Evolutionary conservation across 2,888 invertebrate genomes (phyloP).

Genomic region (Temnothorax ravouxi): DNA sequence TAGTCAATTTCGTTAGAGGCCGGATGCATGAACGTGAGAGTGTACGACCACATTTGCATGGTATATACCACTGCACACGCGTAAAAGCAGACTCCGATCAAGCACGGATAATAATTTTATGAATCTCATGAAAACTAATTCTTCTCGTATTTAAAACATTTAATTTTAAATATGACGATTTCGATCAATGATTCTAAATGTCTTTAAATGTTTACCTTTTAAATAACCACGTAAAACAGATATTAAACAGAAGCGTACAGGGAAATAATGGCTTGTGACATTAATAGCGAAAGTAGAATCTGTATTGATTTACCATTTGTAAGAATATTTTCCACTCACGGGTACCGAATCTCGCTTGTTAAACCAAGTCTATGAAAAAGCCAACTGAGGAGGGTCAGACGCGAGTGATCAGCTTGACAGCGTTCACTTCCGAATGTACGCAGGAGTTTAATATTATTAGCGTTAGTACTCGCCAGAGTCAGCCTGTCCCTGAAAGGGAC

Average conservation of each 20-base stretch:
- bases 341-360: neutral
- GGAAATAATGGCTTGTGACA: neutral
- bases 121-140: slow-evolving; percentile 17
- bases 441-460: slow-evolving; percentile 63
- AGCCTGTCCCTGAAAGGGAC: slow-evolving; percentile 24
- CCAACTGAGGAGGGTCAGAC: neutral
- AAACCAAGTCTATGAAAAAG: neutral
- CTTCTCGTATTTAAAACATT: neutral
- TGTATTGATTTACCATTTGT: slow-evolving; percentile 14
- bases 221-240: neutral
- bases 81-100: slow-evolving; percentile 18
- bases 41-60: slow-evolving; percentile 35
- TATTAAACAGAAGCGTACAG: neutral
- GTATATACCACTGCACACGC: slow-evolving; percentile 29
- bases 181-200: neutral
- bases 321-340: neutral
- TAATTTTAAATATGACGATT: neutral
- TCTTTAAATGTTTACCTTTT: neutral
- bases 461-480: slow-evolving; percentile 43
- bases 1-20: slow-evolving; percentile 71
- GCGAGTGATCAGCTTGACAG: neutral
- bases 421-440: slow-evolving; percentile 35
- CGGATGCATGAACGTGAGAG: slow-evolving; percentile 51
- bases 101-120: neutral
- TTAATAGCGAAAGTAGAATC: neutral